Evolutionary conservation across 2,113 vertebrate genomes (phyloP), one percentile per base, ranked within the genome.

Genomic region (Bubo blakistoni): DNA sequence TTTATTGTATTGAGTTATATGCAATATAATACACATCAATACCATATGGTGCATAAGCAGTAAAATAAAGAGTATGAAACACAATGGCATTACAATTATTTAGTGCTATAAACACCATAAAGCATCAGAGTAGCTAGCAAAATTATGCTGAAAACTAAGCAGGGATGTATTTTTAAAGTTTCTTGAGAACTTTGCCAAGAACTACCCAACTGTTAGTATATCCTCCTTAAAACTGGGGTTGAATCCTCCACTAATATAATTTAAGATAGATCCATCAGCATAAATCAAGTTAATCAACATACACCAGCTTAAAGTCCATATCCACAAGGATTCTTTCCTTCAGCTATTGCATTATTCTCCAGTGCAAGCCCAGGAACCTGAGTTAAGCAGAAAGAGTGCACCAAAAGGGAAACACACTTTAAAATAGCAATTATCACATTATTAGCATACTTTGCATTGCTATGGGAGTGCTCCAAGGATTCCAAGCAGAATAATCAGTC

Each of bases 1-100:
- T 90, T 94, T 97, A 94, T 86, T 82, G 78, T 74, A 70, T 67
- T 95, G 94, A 97, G 44, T 95, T 96, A 95, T 95, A 95, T 63
- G 74, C 67, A 93, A 76, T 92, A 86, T 93, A 96, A 91, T 91
- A 83, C 47, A 84, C 69, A 91, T 91, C 92, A 93, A 40, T 87
- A 81, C 63, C 71, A 91, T 88, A 94, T 72, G 86, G 71, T 70
- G 44, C 59, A 91, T 81, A 91, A 88, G 77, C 70, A 89, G 44
- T 93, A 96, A 90, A 95, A 88, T 54, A 91, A 84, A 76, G 46
- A 86, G 27, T 55, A 82, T 72, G 77, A 95, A 96, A 87, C 81
- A 95, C 36, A 92, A 88, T 19, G 38, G 81, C 67, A 94, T 88
- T 94, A 81, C 66, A 96, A 71, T 96, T 97, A 96, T 97, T 96